Base-by-base conservation (phyloP, 2,113 vertebrate genomes). In the Periophthalmodon schlosseri region DNA sequence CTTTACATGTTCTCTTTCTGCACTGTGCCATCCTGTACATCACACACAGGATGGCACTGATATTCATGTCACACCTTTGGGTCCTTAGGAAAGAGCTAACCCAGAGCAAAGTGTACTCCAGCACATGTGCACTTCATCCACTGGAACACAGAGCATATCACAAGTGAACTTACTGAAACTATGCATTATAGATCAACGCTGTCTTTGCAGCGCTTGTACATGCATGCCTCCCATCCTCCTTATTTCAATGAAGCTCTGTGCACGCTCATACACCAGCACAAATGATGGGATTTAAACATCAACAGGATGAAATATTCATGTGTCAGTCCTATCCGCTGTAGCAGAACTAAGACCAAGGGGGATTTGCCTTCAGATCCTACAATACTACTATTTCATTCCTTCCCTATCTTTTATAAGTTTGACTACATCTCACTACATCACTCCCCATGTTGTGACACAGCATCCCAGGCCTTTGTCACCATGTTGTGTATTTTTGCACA, bases 271-370 rank as follows among this genome's bases (percentile, higher is more conserved):
- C 70, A 70, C 73, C 86, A 88, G 90, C 82, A 83, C 88, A 92
- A 91, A 91, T 87, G 84, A 90, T 85, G 84, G 88, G 90, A 88
- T 91, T 91, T 90, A 91, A 92, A 88, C 88, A 89, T 90, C 89
- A 88, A 91, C 89, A 89, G 78, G 77, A 90, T 92, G 88, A 91
- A 92, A 91, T 91, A 92, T 92, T 91, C 88, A 91, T 91, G 87
- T 84, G 87, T 87, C 89, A 87, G 87, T 71, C 77, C 83, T 74
- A 88, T 84, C 84, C 81, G 83, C 88, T 84, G 83, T 64, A 85
- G 84, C 87, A 88, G 86, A 91, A 90, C 88, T 87, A 92, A 88
- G 86, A 88, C 91, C 89, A 61, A 88, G 82, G 84, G 88, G 91
- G 88, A 86, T 89, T 91, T 88, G 88, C 87, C 84, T 88, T 91